Evolutionary conservation across 2,888 invertebrate species (phyloP).

Genomic region (Rhamphomyia laevipes): DNA sequence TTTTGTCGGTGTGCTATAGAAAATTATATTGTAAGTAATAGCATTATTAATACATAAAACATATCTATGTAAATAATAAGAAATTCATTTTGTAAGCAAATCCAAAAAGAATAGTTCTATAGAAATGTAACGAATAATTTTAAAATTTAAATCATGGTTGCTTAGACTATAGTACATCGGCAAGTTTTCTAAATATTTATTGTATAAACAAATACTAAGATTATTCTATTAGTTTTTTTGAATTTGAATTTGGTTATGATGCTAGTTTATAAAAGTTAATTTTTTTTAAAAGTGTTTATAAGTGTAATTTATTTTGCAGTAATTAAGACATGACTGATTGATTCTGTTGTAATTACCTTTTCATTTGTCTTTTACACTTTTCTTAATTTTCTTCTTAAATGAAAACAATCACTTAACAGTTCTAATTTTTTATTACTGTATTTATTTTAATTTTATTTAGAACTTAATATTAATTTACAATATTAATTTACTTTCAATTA

Average conservation of each 20-base stretch:
- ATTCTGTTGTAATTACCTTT: too few relatives aligned
- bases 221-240: not conserved
- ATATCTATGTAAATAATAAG: not conserved
- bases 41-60: not conserved
- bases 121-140: not conserved
- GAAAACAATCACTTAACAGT: too few relatives aligned
- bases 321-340: too few relatives aligned
- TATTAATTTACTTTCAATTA: too few relatives aligned
- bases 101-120: not conserved
- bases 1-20: too few relatives aligned
- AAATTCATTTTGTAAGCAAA: not conserved
- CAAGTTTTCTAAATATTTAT: not conserved
- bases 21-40: not conserved
- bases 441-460: too few relatives aligned
- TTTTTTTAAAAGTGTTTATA: too few relatives aligned
- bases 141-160: not conserved
- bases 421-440: too few relatives aligned
- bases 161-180: not conserved
- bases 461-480: too few relatives aligned
- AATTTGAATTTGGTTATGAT: not conserved
- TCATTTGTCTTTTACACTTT: too few relatives aligned
- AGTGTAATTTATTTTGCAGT: not conserved
- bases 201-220: not conserved
- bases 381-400: too few relatives aligned
- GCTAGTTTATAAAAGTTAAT: not conserved